Base-by-base conservation (phyloP, 2,113 vertebrate species). In the Hemicordylus capensis region DNA sequence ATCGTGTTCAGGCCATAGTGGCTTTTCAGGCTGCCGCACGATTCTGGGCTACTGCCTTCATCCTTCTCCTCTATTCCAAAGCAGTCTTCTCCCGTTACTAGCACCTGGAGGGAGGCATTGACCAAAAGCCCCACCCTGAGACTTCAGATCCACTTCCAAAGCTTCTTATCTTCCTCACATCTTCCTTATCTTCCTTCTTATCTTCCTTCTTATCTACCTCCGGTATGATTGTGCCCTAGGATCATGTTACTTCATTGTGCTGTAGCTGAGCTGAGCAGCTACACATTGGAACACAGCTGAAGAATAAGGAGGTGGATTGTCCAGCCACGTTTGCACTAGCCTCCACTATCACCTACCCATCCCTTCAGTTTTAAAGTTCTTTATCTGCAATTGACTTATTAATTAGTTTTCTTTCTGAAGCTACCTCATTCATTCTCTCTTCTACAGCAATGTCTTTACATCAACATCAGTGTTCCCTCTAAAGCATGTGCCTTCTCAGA, bases 301-400 rank as follows among this genome's bases (percentile, higher is more conserved):
- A 28, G 37, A 11, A 31, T 37, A 61, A 4, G 3, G 54, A 39
- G 17, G 34, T 9, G 39, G 54, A 19, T 14, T 19, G n/a, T 28
- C 20, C n/a, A 58, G 31, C 34, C 42, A 20, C 9, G 11, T 39
- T 77, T 12, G 39, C 5, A 15, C 34, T 9, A 77, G 11, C 76
- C 77, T 0, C 0, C 2, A 67, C 80, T 73, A 88, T 58, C 14
- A 64, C 11, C 39, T 22, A 72, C 9, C 7, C 79, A 37, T 6
- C 39, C 20, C 1, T 46, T 54, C 5, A 61, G 26, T 4, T 4
- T 6, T 46, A 37, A n/a, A 7, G 59, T 37, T 34, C 81, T 4
- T 90, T 63, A 79, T 91, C 66, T 76, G 28, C 78, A 79, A 79
- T 1, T 80, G 85, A 0, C 56, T 8, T 1, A 26, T 80, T 83